Base-by-base conservation (phyloP, 2,888 invertebrate species). In the Metallyticus violacea region DNA sequence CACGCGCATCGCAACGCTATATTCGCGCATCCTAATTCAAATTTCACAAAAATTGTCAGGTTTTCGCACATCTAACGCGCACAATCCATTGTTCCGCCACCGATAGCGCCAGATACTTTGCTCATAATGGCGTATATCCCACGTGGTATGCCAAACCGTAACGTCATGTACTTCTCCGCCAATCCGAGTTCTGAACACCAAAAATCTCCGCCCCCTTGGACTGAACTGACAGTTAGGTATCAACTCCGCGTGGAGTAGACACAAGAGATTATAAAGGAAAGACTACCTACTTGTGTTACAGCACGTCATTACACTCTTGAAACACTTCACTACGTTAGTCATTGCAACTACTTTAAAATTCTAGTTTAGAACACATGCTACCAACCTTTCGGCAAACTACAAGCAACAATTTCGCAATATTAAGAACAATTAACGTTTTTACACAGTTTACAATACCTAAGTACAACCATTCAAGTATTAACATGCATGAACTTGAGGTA, bases 181-280 rank as follows among this genome's bases (percentile, higher is more conserved):
- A 89, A 89, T 89, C 85, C 83, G 76, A 28, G 81, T 40, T 28
- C 26, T 9, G 79, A 82, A 84, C 77, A 85, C 9, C 27, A 79
- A 86, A 86, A 88, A 40, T 88, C 89, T 88, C 90, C 90, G 89
- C 91, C 91, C 88, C 40, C 15, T 86, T 83, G 76, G 81, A 26
- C 79, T 77, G 81, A 76, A 27, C 77, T 88, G 90, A 90, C 90
- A 90, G 88, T 85, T 87, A 85, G 89, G 86, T 88, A 88, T 91
- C 90, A 88, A 91, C 90, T 91, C 91, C 90, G 91, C 91, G 91
- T 91, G 90, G 91, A 90, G 88, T 88, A 85, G 81, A 88, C 87
- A 88, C 87, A 86, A 87, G 85, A 88, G 87, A 87, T 83, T 84
- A 86, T 87, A 86, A 86, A 77, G 81, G 79, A 26, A 79, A 86